Percentiles rank a stretch among this genome's conserved stretches.
Conservation (phyloP, 1,140 invertebrate genomes). For the Diorhabda sublineata region DNA sequence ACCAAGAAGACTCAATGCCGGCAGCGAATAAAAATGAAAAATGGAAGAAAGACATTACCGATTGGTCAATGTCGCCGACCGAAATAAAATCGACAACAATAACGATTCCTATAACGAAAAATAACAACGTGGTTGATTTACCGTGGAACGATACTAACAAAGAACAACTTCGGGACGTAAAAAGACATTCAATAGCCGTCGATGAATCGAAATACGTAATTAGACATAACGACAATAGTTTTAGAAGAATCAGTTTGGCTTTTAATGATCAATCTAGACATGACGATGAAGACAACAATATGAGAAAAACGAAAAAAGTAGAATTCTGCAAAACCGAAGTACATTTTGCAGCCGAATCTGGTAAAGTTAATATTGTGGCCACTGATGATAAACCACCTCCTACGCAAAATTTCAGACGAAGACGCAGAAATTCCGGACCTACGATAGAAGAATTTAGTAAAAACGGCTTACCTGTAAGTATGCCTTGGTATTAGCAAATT, state of each 20-base stretch:
- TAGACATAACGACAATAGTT: conserved; percentile 32
- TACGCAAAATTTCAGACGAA: conserved; percentile 69
- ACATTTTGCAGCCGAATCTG: conserved; percentile 78
- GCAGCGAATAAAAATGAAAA: conserved; percentile 4
- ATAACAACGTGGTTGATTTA: conserved; percentile 31
- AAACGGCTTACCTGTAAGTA: conserved; percentile 28
- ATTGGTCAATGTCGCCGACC: conserved; percentile 20
- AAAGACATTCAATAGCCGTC: conserved; percentile 57
- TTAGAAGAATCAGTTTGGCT: conserved; percentile 46
- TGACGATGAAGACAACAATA: conserved; percentile 36
- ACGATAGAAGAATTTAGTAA: conserved; percentile 37
- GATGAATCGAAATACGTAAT: conserved; percentile 53
- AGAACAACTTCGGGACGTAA: conserved; percentile 40
- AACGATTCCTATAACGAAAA: conserved; percentile 39
- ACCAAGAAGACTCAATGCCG: conserved; percentile 26
- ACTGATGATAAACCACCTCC: conserved; percentile 80
- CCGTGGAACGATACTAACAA: conserved; percentile 38
- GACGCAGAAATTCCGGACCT: conserved; percentile 49
- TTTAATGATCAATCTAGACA: conserved; percentile 41
- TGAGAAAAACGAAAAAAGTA: conserved; percentile 64
- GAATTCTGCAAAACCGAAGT: conserved; percentile 83
- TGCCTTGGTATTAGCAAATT: background rate
- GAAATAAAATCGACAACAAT: conserved; percentile 38
- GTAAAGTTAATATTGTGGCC: conserved; percentile 79
- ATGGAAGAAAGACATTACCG: conserved; percentile 4